Conservation (phyloP, 2,113 vertebrate species). For the Mus pahari region DNA sequence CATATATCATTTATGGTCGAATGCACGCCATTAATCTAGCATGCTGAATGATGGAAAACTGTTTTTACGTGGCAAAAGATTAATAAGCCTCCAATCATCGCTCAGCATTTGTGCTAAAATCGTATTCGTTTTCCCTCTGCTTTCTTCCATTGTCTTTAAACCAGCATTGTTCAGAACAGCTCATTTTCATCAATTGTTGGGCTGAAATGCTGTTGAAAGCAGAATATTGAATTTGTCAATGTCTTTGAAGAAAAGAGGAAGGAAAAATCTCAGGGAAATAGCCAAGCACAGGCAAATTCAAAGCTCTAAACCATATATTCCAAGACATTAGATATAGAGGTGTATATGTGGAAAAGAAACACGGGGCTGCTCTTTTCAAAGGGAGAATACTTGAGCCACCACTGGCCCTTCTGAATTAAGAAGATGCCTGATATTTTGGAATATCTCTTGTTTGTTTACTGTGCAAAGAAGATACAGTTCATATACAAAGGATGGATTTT, state of each 20-base stretch:
- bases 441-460: conserved; percentile 38
- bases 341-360: conserved; percentile 15
- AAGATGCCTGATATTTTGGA: conserved; percentile 53
- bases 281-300: background rate
- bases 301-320: background rate
- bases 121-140: conserved; percentile 30
- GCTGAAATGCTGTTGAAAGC: conserved; percentile 27
- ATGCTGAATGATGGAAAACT: conserved; percentile 8
- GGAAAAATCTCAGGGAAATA: conserved; percentile 16
- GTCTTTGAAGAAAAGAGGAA: background rate
- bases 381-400: conserved; percentile 48
- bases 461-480: conserved; percentile 45
- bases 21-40: conserved; percentile 70
- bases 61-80: conserved; percentile 60
- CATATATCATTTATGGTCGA: background rate
- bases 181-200: conserved; percentile 48
- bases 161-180: conserved; percentile 14
- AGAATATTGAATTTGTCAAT: conserved; percentile 16
- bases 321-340: conserved; percentile 33
- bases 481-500: conserved; percentile 38
- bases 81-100: conserved; percentile 59
- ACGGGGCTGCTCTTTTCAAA: background rate
- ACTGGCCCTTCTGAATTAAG: conserved; percentile 21
- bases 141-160: background rate
- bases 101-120: conserved; percentile 59